phyloP scores from a whole-genome alignment of 2,888 invertebrate genomes.

The Eubasilissa splendida region DNA sequence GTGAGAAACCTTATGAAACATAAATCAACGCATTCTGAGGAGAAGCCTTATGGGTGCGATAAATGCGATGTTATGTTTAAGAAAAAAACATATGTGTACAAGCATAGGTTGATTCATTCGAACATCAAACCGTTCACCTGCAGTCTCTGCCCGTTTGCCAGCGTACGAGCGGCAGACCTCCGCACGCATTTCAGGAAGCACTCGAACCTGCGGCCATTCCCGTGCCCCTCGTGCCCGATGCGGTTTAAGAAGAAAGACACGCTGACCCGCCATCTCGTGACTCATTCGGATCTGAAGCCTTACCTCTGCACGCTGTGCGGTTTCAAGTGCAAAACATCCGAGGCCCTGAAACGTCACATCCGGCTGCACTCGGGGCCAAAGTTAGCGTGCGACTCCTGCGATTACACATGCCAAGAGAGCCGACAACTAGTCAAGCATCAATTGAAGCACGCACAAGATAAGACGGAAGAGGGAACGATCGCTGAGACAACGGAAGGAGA shows the following conservation, averaged over 20 bases:
- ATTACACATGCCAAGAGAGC: conserved; percentile 7
- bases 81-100: neutral
- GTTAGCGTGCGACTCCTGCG: neutral
- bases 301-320: conserved; percentile 5
- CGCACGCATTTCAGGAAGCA: conserved; percentile 6
- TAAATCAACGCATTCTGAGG: conserved; percentile 8
- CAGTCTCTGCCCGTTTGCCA: conserved; percentile 15
- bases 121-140: conserved; percentile 19
- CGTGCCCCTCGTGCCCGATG: conserved; percentile 13
- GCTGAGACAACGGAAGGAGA: neutral
- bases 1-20: conserved; percentile 8
- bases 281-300: conserved; percentile 11
- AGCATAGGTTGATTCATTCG: conserved; percentile 23
- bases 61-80: conserved; percentile 10
- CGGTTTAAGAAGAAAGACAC: conserved; percentile 4
- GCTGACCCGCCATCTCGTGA: conserved; percentile 1
- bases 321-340: conserved; percentile 5
- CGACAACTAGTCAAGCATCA: conserved; percentile 19
- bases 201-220: conserved; percentile 2
- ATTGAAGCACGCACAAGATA: neutral
- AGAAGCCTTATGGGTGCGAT: conserved; percentile 8
- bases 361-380: neutral
- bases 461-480: neutral
- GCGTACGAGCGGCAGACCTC: neutral
- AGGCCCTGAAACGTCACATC: neutral